Base-by-base conservation (phyloP, 2,797 vertebrate genomes). In the Neopelma chrysocephalum region DNA sequence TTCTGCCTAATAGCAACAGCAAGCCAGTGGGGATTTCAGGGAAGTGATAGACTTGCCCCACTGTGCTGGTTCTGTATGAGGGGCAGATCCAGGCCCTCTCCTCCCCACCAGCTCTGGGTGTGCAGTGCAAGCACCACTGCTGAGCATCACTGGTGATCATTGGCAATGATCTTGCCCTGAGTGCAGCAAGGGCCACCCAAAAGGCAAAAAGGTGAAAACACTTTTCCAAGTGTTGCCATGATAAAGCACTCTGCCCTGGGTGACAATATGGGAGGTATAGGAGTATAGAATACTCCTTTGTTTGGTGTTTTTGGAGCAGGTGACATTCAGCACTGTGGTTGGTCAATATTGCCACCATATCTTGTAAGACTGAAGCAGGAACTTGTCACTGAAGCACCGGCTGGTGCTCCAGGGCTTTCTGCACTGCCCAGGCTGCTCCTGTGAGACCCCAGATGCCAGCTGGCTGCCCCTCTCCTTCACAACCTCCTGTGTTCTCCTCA, bases 51-150 rank as follows among this genome's bases (percentile, higher is more conserved):
- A 47, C 27, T 47, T 87, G 47, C 10, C 53, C n/a, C 34, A 31
- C 0, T 0, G n/a, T 36, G 18, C 64, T 54, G 3, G 32, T 75
- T 80, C 65, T 29, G 16, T 25, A 27, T 9, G 7, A 32, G 29
- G n/a, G 29, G 16, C 16, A 62, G 42, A 26, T 50, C 34, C 50
- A 36, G 43, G 17, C n/a, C 20, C n/a, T 12, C 16, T 43, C 10
- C 29, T 62, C 7, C 40, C 40, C 0, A 1, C 7, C 18, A 71
- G 57, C n/a, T 42, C 13, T 45, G 34, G 18, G 22, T 0, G 0
- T 21, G 60, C 54, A 60, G 19, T 17, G 31, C 31, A 47, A 66
- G 36, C 65, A 83, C 6, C 15, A 6, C 40, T 26, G 45, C 58
- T 47, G 43, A 62, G 29, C 38, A 21, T 26, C 3, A 0, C 18